Evolutionary conservation across 2,797 vertebrate species (phyloP).

Genomic region (Knipowitschia caucasica): DNA sequence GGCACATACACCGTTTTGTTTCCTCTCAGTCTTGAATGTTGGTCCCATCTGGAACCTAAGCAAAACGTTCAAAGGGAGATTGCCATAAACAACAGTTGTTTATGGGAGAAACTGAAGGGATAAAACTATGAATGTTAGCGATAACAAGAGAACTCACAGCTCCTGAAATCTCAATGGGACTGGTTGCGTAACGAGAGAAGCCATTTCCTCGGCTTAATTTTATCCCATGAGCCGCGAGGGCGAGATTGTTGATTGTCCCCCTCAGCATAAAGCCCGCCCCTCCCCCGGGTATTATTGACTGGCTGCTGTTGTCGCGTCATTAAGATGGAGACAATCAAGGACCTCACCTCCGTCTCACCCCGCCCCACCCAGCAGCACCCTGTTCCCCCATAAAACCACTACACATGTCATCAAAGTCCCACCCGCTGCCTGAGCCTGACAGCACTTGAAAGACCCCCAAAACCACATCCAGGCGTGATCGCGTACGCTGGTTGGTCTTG

Average conservation of each 20-base stretch:
- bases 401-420: not conserved
- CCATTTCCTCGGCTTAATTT: slow-evolving; percentile 45
- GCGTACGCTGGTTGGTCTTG: slow-evolving; percentile 18
- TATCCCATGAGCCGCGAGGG: slow-evolving; percentile 22
- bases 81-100: too few species aligned
- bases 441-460: slow-evolving; percentile 42
- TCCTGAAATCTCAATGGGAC: slow-evolving; percentile 21
- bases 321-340: slow-evolving; percentile 24
- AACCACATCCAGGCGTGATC: slow-evolving; percentile 18
- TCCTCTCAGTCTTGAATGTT: too few species aligned
- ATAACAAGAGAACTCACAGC: slow-evolving; percentile 17
- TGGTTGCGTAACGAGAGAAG: slow-evolving; percentile 30
- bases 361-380: not conserved
- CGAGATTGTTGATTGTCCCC: slow-evolving; percentile 33
- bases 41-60: too few species aligned
- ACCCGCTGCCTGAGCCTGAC: slow-evolving; percentile 8
- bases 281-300: slow-evolving; percentile 22
- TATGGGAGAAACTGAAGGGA: not conserved
- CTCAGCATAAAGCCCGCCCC: not conserved
- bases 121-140: not conserved
- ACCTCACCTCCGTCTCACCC: slow-evolving; percentile 12
- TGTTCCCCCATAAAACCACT: not conserved
- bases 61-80: too few species aligned
- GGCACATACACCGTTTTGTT: too few species aligned
- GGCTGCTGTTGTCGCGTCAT: slow-evolving; percentile 37